Evolutionary conservation across 2,888 invertebrate genomes (phyloP), one percentile per base, ranked within the genome.

Genomic region (Luperina testacea): DNA sequence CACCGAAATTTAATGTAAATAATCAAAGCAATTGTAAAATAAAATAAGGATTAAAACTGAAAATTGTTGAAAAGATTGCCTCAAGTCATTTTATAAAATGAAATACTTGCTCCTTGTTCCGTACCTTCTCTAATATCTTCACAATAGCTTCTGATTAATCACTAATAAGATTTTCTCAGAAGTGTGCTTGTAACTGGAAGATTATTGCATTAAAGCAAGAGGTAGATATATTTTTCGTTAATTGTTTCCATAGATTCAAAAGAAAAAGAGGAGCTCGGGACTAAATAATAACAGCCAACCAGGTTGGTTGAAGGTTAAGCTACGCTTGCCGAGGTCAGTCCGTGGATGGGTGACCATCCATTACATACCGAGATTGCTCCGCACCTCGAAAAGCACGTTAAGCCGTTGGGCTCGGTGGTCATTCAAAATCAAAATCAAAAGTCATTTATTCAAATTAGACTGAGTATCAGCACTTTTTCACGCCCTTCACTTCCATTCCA

Each of bases 131-230:
- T 81, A 45, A 80, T 77, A 74, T 70, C 77, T 76, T 70, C 42
- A 83, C 81, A 87, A 87, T 85, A 78, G 70, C 38, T 59, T 57
- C 73, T 87, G 81, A 87, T 87, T 81, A 72, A 84, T 87, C 67
- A 75, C 64, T 81, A 81, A 85, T 81, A 81, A 75, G 72, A 72
- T 81, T 86, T 78, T 75, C 63, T 20, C 32, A 51, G 75, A 75
- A 82, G 76, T 73, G 51, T 42, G n/a, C 68, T 73, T 67, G 63
- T 32, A 69, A 76, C 79, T 63, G 53, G 20, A 69, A 67, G 24
- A 75, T 76, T 73, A 73, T 75, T 64, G 42, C 5, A 17, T 59
- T 72, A 57, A 72, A 42, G 48, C 63, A 72, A 81, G 48, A 42
- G 64, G 15, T 20, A 13, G 9, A 32, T 57, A 32, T 27, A 59